Evolutionary conservation across 2,113 vertebrate genomes (phyloP).

Genomic region (Mormoops blainvillei): DNA sequence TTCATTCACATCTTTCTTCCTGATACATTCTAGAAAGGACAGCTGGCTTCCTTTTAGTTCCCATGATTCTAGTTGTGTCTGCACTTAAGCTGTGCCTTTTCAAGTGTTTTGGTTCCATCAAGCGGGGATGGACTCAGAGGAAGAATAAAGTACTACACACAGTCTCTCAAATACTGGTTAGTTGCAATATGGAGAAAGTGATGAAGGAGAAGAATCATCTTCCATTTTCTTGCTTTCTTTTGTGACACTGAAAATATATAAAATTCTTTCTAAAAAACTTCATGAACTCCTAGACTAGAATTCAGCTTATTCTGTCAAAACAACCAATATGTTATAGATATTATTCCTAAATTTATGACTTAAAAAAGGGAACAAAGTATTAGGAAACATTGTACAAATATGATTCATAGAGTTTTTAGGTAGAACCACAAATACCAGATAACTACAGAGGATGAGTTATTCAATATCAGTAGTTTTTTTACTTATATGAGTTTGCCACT

Average conservation of each 20-base stretch:
- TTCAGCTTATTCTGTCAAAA: background rate
- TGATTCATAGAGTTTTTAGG: background rate
- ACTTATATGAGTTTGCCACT: background rate
- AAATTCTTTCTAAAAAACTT: slow-evolving; percentile 3
- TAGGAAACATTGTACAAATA: background rate
- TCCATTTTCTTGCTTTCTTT: background rate
- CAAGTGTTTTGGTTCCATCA: background rate
- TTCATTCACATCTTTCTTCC: background rate
- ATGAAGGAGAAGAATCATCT: background rate
- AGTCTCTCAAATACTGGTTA: background rate
- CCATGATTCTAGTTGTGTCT: background rate
- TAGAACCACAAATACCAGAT: background rate
- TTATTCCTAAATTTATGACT: background rate
- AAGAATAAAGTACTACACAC: background rate
- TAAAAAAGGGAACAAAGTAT: background rate
- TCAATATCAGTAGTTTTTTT: background rate
- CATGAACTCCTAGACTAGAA: background rate
- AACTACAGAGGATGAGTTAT: background rate
- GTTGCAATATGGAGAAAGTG: background rate
- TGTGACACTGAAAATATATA: background rate
- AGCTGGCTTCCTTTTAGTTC: background rate
- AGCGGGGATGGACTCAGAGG: background rate
- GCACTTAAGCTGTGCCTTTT: background rate
- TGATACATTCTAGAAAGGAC: background rate
- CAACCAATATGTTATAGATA: background rate